phyloP scores from a whole-genome alignment of 2,797 vertebrate species.

The Tenualosa ilisha region DNA sequence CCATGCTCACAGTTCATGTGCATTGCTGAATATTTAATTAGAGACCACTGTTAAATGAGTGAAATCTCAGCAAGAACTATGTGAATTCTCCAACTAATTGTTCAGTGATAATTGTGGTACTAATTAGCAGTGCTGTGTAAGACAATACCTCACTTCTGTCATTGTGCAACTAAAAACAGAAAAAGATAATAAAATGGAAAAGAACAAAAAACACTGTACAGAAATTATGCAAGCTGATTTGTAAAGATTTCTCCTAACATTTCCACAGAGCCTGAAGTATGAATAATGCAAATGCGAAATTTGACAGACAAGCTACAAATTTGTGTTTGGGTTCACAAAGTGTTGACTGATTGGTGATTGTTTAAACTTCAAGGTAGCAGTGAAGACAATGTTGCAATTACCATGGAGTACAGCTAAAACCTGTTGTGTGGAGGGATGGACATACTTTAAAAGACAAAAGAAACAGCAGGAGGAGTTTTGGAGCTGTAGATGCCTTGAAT shows the following conservation, averaged over 20 bases:
- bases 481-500: constrained; percentile 24
- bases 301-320: not conserved
- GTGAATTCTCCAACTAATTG: constrained; percentile 39
- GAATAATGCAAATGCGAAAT: constrained; percentile 16
- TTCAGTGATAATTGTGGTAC: constrained; percentile 47
- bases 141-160: not conserved
- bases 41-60: constrained; percentile 52
- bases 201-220: not conserved
- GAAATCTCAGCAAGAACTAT: constrained; percentile 59
- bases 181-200: not conserved
- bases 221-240: not conserved
- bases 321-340: constrained; percentile 18
- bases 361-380: not conserved
- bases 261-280: not conserved
- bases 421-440: not conserved
- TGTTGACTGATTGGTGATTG: constrained; percentile 2
- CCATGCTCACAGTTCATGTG: constrained; percentile 56
- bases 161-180: constrained; percentile 20
- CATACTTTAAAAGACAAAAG: not conserved
- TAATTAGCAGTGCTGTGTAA: not conserved
- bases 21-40: constrained; percentile 62
- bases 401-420: not conserved
- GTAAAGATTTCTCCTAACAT: not conserved
- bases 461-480: not conserved
- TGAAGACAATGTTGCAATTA: not conserved